Percentiles rank a stretch among this genome's conserved stretches.
Conservation (phyloP, 2,113 vertebrate genomes). For the Xenus cinereus region DNA sequence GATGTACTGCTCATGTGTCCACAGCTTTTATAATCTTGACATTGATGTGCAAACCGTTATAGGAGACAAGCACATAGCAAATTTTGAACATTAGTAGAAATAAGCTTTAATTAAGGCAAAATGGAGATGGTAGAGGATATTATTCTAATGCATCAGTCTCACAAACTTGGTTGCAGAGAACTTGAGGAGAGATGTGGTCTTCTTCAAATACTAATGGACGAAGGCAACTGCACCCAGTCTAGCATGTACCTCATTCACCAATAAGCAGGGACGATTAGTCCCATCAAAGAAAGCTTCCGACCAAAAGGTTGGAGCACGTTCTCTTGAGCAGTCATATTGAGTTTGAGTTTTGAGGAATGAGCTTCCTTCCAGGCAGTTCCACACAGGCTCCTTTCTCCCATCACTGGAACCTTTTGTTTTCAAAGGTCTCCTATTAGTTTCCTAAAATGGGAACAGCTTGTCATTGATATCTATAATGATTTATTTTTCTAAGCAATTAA, state of each 20-base stretch:
- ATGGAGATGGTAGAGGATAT: not conserved
- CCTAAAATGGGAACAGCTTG: slow-evolving; percentile 12
- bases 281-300: not conserved
- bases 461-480: not conserved
- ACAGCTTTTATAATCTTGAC: not conserved
- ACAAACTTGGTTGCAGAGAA: not conserved
- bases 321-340: not conserved
- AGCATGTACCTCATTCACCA: not conserved
- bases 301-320: not conserved
- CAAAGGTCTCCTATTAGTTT: not conserved
- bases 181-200: not conserved
- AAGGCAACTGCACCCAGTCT: not conserved
- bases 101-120: not conserved
- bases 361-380: not conserved
- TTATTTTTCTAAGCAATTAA: slow-evolving; percentile 44
- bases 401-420: not conserved
- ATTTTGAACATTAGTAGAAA: not conserved
- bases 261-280: not conserved
- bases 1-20: not conserved
- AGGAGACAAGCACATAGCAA: not conserved
- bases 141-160: not conserved
- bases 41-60: not conserved
- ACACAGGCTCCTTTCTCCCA: not conserved
- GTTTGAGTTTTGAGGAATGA: slow-evolving; percentile 11
- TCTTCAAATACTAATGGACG: not conserved